Conservation (phyloP, 2,113 vertebrate species). For the Psammodynastes pulverulentus region DNA sequence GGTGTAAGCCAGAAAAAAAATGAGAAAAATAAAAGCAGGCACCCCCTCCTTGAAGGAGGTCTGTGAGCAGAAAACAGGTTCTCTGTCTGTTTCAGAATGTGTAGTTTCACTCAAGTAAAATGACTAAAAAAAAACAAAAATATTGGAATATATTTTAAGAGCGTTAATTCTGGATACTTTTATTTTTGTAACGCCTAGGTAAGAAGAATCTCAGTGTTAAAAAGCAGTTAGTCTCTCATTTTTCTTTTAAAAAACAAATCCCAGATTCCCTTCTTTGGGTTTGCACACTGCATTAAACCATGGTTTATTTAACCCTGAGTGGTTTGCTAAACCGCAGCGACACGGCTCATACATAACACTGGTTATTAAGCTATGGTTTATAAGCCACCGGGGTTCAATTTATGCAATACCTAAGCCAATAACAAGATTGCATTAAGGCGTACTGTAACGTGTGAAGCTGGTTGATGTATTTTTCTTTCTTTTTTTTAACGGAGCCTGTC, state of each 20-base stretch:
- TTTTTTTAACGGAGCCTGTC: neutral
- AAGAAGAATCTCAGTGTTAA: neutral
- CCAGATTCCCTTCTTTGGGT: neutral
- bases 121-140: neutral
- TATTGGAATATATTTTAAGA: neutral
- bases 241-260: neutral
- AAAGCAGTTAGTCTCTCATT: neutral
- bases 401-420: neutral
- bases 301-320: neutral
- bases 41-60: neutral
- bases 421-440: neutral
- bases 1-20: neutral
- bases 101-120: neutral
- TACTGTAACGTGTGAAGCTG: neutral
- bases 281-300: neutral
- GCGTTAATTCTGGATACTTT: neutral
- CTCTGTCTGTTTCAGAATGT: neutral
- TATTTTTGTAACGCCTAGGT: neutral
- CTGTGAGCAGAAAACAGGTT: neutral
- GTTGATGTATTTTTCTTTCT: neutral
- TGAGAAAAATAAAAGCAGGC: neutral
- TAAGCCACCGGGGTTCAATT: neutral
- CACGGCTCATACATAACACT: neutral
- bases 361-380: neutral
- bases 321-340: neutral